Evolutionary conservation across 2,888 invertebrate species (phyloP), one percentile per base, ranked within the genome.

Genomic region (Microctonus brassicae): DNA sequence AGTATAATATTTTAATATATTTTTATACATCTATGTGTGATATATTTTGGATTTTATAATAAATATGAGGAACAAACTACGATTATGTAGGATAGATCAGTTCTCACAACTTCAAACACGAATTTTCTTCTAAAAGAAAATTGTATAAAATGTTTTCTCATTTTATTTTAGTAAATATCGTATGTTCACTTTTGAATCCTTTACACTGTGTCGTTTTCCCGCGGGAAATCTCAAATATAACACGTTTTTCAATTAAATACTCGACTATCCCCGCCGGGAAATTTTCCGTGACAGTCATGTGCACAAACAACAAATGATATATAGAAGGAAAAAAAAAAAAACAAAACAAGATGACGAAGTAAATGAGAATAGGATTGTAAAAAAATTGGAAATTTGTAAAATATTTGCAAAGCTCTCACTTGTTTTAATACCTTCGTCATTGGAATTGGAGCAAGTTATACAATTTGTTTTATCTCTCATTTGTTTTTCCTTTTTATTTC

Each of bases 161-260:
- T 34, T 60, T 55, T 11, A 55, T 55, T 47, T 20, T 17, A 17
- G 5, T 47, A 20, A 17, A 47, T 47, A 17, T 47, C n/a, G 17
- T 10, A 42, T 42, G n/a, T 22, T 42, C 20, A 62, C 22, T 34
- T 26, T 29, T 13, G 17, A 34, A 26, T 34, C 55, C 22, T 34
- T 33, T 55, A 26, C n/a, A 34, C 34, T 52, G 34, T 53, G 47
- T 53, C 33, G 52, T 26, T 65, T 39, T 70, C 80, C 63, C 79
- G 4, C 5, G 78, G 80, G 80, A 81, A 81, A 81, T 81, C 77
- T 79, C 73, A 75, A 79, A 81, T 81, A 79, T 64, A 70, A 78
- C 77, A 74, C 63, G 75, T 78, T 81, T 81, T 81, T 78, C 78
- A 78, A 74, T 75, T 77, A 78, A 71, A 69, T 65, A 72, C 64